Evolutionary conservation across 2,113 vertebrate genomes (phyloP), one percentile per base, ranked within the genome.

Genomic region (Prionailurus bengalensis): DNA sequence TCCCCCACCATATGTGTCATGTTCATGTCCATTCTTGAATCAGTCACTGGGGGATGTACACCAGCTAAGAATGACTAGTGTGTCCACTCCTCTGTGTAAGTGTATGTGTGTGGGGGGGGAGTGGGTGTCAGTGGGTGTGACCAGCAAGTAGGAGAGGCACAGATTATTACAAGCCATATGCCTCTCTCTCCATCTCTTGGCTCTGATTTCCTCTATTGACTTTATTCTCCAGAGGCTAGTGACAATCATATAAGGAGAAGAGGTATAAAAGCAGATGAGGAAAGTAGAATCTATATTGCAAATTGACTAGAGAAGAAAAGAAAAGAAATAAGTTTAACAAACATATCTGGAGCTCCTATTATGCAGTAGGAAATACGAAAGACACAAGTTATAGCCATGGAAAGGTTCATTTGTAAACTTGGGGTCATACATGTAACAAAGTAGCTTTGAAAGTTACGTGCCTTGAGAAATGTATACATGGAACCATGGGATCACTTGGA

Each of bases 181-280:
- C 27, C 82, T 84, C 36, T 73, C 36, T 84, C 61, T 81, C 36
- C 76, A 33, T 93, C 51, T 83, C 21, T 90, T 58, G 74, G 74
- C 61, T 94, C 82, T 58, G 21, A 83, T 84, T 93, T 74, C 55
- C 39, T 81, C 55, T 55, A 14, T 42, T 90, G 61, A 71, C 80
- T 94, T 92, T 85, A 66, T 96, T 95, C 86, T 93, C 65, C 66
- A 89, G n/a, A 88, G 89, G 25, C 39, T 85, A 81, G 33, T 74
- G 85, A 25, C 42, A 94, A 27, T 39, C 84, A 51, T 68, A 91
- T 80, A 96, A 93, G 31, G 66, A 70, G 42, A 88, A 93, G 36
- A 83, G 33, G 6, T 17, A 79, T 65, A 88, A 80, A 93, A 92
- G 70, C 61, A 89, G n/a, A 58, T 39, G 19, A 66, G 12, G 42